Conservation (phyloP, 1,140 invertebrate species). For the Mactra quadrangularis region DNA sequence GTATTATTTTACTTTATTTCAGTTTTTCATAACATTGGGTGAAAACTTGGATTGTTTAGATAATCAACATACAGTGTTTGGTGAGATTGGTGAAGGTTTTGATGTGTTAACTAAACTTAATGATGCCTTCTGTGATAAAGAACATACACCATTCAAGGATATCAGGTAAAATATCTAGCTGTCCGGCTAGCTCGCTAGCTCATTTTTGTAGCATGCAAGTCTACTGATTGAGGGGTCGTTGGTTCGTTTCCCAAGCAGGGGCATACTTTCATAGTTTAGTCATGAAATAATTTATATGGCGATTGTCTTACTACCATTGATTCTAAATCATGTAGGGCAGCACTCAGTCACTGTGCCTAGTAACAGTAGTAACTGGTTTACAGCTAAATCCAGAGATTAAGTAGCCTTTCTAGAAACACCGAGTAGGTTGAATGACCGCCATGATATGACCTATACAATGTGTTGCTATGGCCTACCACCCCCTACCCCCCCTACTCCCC, state of each 20-base stretch:
- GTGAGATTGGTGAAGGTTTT: constrained; percentile 94
- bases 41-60: constrained; percentile 96
- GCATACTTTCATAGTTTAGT: no score
- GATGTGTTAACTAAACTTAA: constrained; percentile 96
- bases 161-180: constrained; percentile 86
- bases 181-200: neutral
- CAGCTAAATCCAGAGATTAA: no score
- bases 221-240: neutral
- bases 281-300: no score
- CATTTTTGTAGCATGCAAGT: neutral
- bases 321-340: no score
- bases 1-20: constrained; percentile 76
- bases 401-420: no score
- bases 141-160: constrained; percentile 97
- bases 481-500: no score
- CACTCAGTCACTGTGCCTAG: no score
- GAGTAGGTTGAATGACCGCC: no score
- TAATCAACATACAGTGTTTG: constrained; percentile 96
- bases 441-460: no score
- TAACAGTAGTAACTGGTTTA: no score
- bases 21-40: constrained; percentile 98
- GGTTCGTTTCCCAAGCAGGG: neutral
- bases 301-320: no score
- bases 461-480: no score
- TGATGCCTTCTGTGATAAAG: constrained; percentile 95